Evolutionary conservation across 2,888 invertebrate genomes (phyloP), one percentile per base, ranked within the genome.

Genomic region (Conus canariensis): DNA sequence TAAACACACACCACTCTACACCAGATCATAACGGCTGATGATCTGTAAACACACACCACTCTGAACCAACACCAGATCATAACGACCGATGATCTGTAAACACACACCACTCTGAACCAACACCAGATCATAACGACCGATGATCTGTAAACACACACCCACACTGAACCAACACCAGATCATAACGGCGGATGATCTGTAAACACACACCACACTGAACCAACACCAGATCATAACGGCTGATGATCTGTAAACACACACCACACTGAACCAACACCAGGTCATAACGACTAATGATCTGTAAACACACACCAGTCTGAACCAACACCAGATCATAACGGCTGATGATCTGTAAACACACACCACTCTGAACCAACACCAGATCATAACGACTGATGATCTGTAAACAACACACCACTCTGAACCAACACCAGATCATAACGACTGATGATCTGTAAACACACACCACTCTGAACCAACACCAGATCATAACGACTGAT

Each of bases 321-420:
- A 30, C 30, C 30, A 30, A 30, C 30, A 30, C 30, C 30, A 30
- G 70, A n/a, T 22, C 4, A n/a, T 22, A 74, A 22, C n/a, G 70
- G 10, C 70, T 74, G 70, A 74, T 74, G 70, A 74, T 74, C 22
- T 74, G 70, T 19, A 74, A 45, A 45, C 2, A 74, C 70, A 74
- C 70, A 74, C 19, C 70, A 45, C 45, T 45, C 45, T 45, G 10
- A 95, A 45, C 88, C 59, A 94, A 92, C 8, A 94, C 90, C 30
- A 95, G 90, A n/a, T 95, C 95, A 90, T 95, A 95, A 14, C 94
- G 91, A n/a, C 91, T 92, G 0, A 95, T 83, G 64, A 95, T 94
- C 95, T 95, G 92, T 0, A 74, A 74, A 45, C 45, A n/a, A 8
- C 30, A 19, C 19, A 74, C 70, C 19, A 70, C 19, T 10, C 60